Evolutionary conservation across 2,113 vertebrate genomes (phyloP), one percentile per base, ranked within the genome.

Genomic region (Varanus komodoensis): DNA sequence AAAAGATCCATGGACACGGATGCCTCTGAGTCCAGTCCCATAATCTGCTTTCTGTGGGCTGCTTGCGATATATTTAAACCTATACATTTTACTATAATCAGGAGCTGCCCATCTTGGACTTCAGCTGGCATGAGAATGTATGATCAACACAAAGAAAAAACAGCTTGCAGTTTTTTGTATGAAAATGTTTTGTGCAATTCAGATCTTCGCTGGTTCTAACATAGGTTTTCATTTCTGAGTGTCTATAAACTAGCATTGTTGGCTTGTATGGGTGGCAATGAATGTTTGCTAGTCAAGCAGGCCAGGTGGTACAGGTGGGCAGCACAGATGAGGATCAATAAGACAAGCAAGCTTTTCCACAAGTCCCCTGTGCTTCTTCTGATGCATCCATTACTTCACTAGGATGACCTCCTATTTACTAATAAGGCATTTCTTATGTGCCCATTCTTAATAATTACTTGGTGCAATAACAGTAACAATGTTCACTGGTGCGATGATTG

Each of bases 151-250:
- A 0, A 5, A 89, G 29, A 8, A 9, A 34, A 83, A 9, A 87
- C 38, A 74, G 52, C 17, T 8, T 32, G 23, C 0, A 44, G 25
- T 78, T 94, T 82, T 68, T 80, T 34, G 29, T 0, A 2, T n/a
- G 23, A 0, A 27, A 9, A 9, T 87, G 61, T 85, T 17, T 1
- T 3, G 83, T 90, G 83, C 82, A 77, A 0, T 80, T 80, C 89
- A 57, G 71, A 1, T 61, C 19, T 8, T 19, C 0, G 2, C 79
- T 77, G 2, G 0, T 9, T 0, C 17, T 34, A 84, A 54, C 48
- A 1, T 4, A 48, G 69, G 79, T 68, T 19, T 1, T 0, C 64
- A 48, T 32, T 68, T 80, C 21, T 0, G 0, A 54, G 23, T 23
- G 82, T 50, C 29, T 15, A 61, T 82, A 88, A 89, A 1, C 27